Percentiles rank a stretch among this genome's conserved stretches.
Conservation (phyloP, 2,797 vertebrate species). For the Schizopygopsis malacanthus region DNA sequence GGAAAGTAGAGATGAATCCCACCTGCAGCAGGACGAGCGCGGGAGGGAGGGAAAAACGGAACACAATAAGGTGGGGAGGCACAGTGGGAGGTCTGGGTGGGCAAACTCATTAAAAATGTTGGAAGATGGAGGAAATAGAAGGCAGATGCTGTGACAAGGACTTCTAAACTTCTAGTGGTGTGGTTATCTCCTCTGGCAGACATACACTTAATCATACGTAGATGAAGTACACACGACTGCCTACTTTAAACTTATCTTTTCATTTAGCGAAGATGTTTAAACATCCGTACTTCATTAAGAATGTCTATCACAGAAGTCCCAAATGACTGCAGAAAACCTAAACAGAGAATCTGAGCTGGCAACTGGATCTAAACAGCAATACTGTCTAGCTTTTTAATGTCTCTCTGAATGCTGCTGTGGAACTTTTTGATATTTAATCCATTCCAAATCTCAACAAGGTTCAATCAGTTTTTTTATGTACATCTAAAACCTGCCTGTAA, state of each 20-base stretch:
- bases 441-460: conserved; percentile 9
- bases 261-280: conserved; percentile 53
- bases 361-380: conserved; percentile 19
- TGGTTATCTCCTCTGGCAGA: conserved; percentile 52
- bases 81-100: conserved; percentile 52
- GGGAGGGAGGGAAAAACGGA: conserved; percentile 31
- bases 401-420: not conserved
- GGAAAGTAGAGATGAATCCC: conserved; percentile 56
- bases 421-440: not conserved
- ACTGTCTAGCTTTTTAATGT: not conserved
- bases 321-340: conserved; percentile 12
- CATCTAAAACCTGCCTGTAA: not conserved
- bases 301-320: conserved; percentile 43
- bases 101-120: conserved; percentile 62
- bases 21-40: conserved; percentile 48
- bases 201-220: conserved; percentile 30
- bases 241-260: conserved; percentile 53
- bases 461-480: not conserved
- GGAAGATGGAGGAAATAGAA: conserved; percentile 26
- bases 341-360: conserved; percentile 27
- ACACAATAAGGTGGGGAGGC: conserved; percentile 18
- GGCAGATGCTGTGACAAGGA: conserved; percentile 40
- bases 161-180: conserved; percentile 51
- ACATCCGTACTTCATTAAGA: conserved; percentile 52
- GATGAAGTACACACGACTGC: conserved; percentile 42